These are phyloP conservation scores for Galleria mellonella DNA, from an alignment of 1,140 invertebrate genomes.

Conservation along the genomic window DNA sequence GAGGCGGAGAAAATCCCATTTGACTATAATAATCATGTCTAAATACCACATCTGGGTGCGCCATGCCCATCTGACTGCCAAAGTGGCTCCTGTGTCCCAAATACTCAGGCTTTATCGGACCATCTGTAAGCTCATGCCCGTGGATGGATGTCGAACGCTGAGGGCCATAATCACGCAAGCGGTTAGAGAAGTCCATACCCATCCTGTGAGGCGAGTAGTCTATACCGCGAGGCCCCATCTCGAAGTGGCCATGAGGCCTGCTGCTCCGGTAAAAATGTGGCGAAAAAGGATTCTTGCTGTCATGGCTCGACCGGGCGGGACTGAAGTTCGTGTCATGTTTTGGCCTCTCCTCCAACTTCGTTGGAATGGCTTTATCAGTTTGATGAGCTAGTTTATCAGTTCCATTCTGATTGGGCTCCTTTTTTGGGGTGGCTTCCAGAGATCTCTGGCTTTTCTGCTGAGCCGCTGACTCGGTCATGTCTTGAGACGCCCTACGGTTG, in stretches of 20 bases:
- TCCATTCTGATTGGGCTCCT: constrained; percentile 40
- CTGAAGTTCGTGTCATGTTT: constrained; percentile 28
- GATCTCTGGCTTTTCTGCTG: constrained; percentile 15
- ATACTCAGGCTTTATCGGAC: constrained; percentile 55
- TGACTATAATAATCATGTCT: constrained; percentile 63
- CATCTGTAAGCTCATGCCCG: constrained; percentile 65
- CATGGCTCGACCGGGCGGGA: constrained; percentile 26
- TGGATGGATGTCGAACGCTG: constrained; percentile 69
- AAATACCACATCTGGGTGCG: constrained; percentile 67
- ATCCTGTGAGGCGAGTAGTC: constrained; percentile 69
- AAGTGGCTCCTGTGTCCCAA: constrained; percentile 50
- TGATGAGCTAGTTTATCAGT: constrained; percentile 21
- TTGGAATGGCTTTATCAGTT: constrained; percentile 19
- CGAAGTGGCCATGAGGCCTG: constrained; percentile 60
- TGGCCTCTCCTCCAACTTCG: constrained; percentile 29
- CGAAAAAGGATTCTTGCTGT: constrained; percentile 58
- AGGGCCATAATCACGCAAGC: constrained; percentile 51
- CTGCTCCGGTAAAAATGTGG: constrained; percentile 49
- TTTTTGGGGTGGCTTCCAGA: constrained; percentile 38
- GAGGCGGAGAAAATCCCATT: constrained; percentile 55
- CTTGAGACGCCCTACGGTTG: constrained; percentile 53
- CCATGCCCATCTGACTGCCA: constrained; percentile 56
- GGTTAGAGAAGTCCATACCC: constrained; percentile 55
- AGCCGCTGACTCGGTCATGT: constrained; percentile 32
- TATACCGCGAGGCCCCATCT: constrained; percentile 65